These are phyloP conservation scores for Morpho deidamia DNA, from an alignment of 2,888 invertebrate species.

Conservation along the genomic window DNA sequence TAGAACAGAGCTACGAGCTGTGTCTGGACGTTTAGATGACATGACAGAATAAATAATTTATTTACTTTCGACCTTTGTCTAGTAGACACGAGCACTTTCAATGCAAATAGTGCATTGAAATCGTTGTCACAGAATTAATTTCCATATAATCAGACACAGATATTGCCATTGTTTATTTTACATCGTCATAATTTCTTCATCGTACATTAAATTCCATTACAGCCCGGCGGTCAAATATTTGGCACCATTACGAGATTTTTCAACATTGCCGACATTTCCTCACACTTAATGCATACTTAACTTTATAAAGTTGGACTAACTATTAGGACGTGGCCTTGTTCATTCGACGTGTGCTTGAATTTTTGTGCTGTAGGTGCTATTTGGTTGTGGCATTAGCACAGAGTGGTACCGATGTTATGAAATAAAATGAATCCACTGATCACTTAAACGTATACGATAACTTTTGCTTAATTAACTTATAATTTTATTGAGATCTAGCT, in stretches of 20 bases:
- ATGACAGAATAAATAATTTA: neutral
- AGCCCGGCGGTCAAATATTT: slow-evolving; percentile 6
- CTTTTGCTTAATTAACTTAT: too few relatives aligned
- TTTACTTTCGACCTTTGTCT: neutral
- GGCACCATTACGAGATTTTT: slow-evolving; percentile 1
- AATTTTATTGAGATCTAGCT: too few relatives aligned
- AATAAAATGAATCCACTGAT: too few relatives aligned
- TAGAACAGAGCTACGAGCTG: too few relatives aligned
- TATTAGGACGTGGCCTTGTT: too few relatives aligned
- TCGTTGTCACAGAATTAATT: slow-evolving; percentile 11
- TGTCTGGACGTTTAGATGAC: neutral
- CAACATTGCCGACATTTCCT: neutral
- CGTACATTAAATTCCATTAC: neutral
- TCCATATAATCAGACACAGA: slow-evolving; percentile 14
- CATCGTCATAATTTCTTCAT: slow-evolving; percentile 6
- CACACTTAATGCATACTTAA: neutral
- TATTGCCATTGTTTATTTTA: neutral
- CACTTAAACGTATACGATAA: too few relatives aligned
- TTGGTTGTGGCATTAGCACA: too few relatives aligned
- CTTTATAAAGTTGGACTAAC: too few relatives aligned
- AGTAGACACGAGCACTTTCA: slow-evolving; percentile 11
- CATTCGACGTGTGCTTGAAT: too few relatives aligned
- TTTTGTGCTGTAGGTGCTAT: neutral
- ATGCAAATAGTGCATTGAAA: slow-evolving; percentile 18
- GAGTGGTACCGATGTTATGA: too few relatives aligned